Evolutionary conservation across 2,888 invertebrate species (phyloP), one percentile per base, ranked within the genome.

Genomic region (Serrognathus titanus): DNA sequence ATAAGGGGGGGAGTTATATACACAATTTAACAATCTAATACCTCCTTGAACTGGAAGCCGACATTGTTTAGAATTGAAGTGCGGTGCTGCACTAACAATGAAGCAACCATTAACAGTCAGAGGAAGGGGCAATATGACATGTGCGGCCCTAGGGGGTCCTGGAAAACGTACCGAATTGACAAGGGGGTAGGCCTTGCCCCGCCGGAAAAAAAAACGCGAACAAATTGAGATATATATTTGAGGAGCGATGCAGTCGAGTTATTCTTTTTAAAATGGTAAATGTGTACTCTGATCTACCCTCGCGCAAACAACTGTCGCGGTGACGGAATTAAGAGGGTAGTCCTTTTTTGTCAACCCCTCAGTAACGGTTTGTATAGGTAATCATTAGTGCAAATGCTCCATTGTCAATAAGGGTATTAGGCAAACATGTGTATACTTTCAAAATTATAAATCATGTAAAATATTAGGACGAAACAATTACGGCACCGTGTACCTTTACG

Each of bases 31-130:
- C 58, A 53, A 50, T 43, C 50, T 58, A 58, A 58, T 58, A 47
- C 58, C 58, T 58, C 48, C 52, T 55, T 58, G 51, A 55, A 58
- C 48, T 58, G 36, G 51, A 31, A 47, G 47, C 13, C 51, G 49
- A 62, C 62, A 61, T 45, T 63, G 60, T 59, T 57, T 55, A 62
- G 63, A 61, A 65, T 55, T 61, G 62, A 58, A 62, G 61, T 51
- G 59, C 51, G 60, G 40, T 53, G 49, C 57, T 50, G 53, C 53
- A 58, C 50, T 63, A 62, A 64, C 63, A 65, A 57, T 61, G 62
- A 58, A 62, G 61, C 50, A 56, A 50, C 63, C 61, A 64, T 65
- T 65, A 65, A 64, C 48, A 46, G 51, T 40, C 37, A 51, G 62
- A 48, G 55, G 48, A 55, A 57, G 60, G 61, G 61, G 53, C 50